phyloP scores from a whole-genome alignment of 53 echinoderm and acorn worm species.

The Patiria pectinifera region DNA sequence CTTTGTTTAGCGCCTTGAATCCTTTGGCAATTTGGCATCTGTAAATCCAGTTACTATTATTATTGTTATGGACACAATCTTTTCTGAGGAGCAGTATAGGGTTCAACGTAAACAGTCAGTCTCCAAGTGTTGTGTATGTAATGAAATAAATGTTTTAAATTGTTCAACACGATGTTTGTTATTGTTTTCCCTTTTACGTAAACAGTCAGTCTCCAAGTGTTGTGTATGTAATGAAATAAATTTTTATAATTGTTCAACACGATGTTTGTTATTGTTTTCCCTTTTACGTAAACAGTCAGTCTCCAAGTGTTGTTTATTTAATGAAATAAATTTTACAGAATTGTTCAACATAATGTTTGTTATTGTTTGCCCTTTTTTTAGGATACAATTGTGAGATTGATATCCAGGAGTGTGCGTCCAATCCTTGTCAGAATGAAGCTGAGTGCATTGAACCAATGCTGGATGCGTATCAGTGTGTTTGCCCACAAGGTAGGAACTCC shows the following conservation, averaged over 20 bases:
- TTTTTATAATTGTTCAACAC: not conserved
- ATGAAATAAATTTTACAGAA: not conserved
- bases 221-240: no score
- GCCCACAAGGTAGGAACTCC: conserved; percentile 26
- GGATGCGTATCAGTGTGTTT: conserved; percentile 44
- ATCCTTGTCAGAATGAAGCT: conserved; percentile 62
- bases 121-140: no score
- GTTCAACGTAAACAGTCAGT: no score
- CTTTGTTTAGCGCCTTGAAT: no score
- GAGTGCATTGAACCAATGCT: conserved; percentile 39
- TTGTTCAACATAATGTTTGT: not conserved
- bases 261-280: not conserved
- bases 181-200: not conserved
- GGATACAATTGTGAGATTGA: conserved; percentile 68
- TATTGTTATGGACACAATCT: no score
- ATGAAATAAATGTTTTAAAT: not conserved
- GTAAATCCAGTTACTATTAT: no score
- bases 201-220: no score
- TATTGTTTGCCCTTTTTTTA: not conserved
- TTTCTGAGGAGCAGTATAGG: no score
- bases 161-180: not conserved
- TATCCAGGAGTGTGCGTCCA: conserved; percentile 57
- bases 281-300: not conserved
- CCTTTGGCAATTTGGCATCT: no score
- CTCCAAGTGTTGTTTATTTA: no score